Evolutionary conservation across 2,888 invertebrate species (phyloP), one percentile per base, ranked within the genome.

Genomic region (Tachina lurida): DNA sequence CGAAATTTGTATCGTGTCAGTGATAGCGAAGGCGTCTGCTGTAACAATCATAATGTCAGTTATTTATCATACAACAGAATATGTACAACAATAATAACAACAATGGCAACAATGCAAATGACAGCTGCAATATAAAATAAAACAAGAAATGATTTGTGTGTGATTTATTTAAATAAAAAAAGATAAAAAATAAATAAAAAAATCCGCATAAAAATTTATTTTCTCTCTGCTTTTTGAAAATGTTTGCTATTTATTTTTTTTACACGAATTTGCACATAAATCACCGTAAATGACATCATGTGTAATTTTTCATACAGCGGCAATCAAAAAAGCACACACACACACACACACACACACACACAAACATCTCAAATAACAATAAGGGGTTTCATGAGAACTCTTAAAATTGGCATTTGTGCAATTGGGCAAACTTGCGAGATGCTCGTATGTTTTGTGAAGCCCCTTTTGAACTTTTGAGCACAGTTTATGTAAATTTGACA

Each of bases 1-100:
- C 56, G 12, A 54, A 75, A 52, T 54, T 58, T 62, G 47, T 79
- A 71, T 60, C 39, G 12, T 65, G 70, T 63, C 70, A 78, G 68
- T 77, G 81, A 78, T 85, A 81, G 85, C 67, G 76, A 70, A 67
- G 73, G 63, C 68, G 78, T 70, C 54, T 78, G 70, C 54, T 78
- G 70, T 79, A 76, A 56, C 76, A 83, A 77, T 67, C 73, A 83
- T 83, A 86, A 83, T 86, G 83, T 4, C 75, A 70, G 75, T 77
- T 86, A 86, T 86, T 83, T 83, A 86, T 83, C 79, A 86, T 67
- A 73, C 77, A 75, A 49, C 15, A 77, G 47, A 78, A 81, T 39
- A 31, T 31, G 5, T 31, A 80, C 58, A 52, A 56, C 65, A 68
- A 54, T 43, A 58, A 58, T 39, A 78, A 70, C 17, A 31, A 58